Evolutionary conservation across 2,888 invertebrate species (phyloP).

Genomic region (Atherix ibis): DNA sequence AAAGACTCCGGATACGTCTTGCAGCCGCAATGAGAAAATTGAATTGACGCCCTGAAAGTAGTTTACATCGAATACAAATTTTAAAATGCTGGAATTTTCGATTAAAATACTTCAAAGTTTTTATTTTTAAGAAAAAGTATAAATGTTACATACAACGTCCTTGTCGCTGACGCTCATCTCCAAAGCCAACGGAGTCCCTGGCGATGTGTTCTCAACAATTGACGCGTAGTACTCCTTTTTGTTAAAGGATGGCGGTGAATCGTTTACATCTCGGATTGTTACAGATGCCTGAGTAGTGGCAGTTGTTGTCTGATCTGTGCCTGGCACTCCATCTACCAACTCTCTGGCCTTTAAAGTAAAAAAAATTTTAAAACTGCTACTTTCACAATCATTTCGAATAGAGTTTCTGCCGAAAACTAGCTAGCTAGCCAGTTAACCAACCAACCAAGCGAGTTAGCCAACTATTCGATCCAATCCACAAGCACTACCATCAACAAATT

Average conservation of each 20-base stretch:
- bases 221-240: conserved; percentile 63
- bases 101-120: no score
- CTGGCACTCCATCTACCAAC: conserved; percentile 52
- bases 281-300: conserved; percentile 60
- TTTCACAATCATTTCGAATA: no score
- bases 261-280: conserved; percentile 77
- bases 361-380: no score
- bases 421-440: no score
- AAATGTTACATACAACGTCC: conserved; percentile 53
- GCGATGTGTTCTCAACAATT: conserved; percentile 66
- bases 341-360: conserved; percentile 49
- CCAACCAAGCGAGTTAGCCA: neutral
- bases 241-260: conserved; percentile 74
- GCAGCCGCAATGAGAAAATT: conserved; percentile 59
- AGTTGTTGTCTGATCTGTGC: conserved; percentile 50
- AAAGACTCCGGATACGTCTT: conserved; percentile 69
- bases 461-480: no score
- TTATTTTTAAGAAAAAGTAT: no score
- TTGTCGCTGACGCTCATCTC: conserved; percentile 77
- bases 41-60: conserved; percentile 59
- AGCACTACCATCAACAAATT: no score
- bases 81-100: no score
- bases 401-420: no score
- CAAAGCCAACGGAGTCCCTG: conserved; percentile 65
- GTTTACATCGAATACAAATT: no score